A percentile compares a stretch with the other conserved stretches of the same genome.
Evolutionary conservation across 2,113 vertebrate genomes (phyloP).

Genomic region (Aplodontia rufa): DNA sequence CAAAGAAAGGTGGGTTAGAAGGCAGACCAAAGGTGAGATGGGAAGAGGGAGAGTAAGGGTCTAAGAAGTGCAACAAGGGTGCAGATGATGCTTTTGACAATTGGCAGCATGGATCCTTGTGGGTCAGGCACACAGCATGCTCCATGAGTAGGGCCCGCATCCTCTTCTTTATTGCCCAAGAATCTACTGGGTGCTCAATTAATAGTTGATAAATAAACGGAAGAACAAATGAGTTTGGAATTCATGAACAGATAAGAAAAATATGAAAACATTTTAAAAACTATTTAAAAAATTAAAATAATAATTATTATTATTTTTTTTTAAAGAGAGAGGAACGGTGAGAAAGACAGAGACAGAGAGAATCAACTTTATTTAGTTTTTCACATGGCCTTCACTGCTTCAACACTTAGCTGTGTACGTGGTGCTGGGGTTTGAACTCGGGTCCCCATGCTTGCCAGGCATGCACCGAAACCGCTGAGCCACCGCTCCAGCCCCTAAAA

Average conservation of each 20-base stretch:
- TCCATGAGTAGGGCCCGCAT: not conserved
- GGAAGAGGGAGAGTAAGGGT: not conserved
- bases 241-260: not conserved
- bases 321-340: no score
- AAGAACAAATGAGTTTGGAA: not conserved
- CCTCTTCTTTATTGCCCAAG: not conserved
- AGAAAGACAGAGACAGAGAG: no score
- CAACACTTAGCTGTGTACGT: no score
- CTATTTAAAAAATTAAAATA: no score
- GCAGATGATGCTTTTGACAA: not conserved
- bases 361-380: no score
- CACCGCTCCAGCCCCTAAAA: no score
- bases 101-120: accelerated
- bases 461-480: no score
- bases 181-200: not conserved
- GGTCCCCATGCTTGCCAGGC: no score
- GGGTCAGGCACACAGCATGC: accelerated
- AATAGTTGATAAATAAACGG: not conserved
- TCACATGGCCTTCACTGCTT: no score
- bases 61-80: not conserved
- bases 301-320: no score
- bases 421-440: no score
- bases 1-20: not conserved
- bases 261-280: not conserved
- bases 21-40: not conserved